These are phyloP conservation scores for Hydra vulgaris DNA, from an alignment of 30 jellyfish, hydroid and myxozoan species.

Conservation along the genomic window DNA sequence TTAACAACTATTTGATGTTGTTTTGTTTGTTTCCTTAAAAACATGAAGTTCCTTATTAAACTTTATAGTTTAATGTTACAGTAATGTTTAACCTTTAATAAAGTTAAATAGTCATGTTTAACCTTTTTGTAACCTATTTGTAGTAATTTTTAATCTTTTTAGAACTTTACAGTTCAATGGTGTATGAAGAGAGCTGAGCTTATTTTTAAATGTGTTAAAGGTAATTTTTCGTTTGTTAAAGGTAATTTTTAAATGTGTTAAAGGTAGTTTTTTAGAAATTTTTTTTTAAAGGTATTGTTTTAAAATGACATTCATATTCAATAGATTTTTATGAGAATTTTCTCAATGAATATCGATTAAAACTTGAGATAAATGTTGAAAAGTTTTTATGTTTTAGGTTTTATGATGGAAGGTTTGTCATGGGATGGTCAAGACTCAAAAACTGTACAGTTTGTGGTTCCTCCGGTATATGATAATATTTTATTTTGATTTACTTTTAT, in stretches of 20 bases:
- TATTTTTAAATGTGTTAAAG: conserved; percentile 83
- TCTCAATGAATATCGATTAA: no score
- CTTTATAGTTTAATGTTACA: no score
- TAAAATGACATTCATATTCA: neutral
- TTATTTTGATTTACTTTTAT: no score
- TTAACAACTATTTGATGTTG: no score
- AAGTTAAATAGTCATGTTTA: no score
- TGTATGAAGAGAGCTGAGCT: conserved; percentile 87
- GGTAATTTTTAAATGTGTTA: neutral
- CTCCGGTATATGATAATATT: conserved; percentile 63
- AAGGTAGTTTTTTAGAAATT: neutral
- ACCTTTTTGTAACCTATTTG: no score
- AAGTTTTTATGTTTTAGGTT: conserved; percentile 38
- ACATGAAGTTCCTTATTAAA: no score
- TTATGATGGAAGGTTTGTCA: conserved; percentile 91
- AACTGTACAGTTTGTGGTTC: conserved; percentile 84
- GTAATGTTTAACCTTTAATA: no score
- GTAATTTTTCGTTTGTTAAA: conserved; percentile 16
- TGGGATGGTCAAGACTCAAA: conserved; percentile 94
- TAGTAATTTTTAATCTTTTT: no score
- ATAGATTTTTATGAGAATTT: no score
- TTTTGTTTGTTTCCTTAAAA: no score
- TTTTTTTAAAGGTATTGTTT: neutral
- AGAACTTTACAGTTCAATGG: conserved; percentile 91
- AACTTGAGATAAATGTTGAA: no score